phyloP scores from a whole-genome alignment of 2,797 vertebrate genomes.

The Gallinago solitaria region DNA sequence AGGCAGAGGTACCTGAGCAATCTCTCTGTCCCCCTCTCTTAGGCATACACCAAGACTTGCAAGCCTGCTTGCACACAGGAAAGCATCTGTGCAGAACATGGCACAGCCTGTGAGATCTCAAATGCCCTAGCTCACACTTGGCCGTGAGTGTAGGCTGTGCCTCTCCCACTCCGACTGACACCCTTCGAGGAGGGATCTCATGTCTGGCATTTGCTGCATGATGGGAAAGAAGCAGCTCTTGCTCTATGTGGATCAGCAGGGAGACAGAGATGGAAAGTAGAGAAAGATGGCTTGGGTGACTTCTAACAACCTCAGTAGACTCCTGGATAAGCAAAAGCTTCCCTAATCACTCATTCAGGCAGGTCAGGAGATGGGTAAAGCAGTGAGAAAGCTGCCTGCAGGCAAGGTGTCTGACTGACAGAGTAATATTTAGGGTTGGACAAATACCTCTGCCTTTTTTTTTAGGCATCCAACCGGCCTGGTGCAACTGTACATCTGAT shows the following conservation, averaged over 20 bases:
- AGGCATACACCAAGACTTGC: background rate
- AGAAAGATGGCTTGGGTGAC: background rate
- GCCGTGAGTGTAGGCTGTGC: fast-evolving
- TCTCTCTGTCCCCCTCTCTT: background rate
- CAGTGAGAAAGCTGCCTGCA: background rate
- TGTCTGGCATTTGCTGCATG: fast-evolving
- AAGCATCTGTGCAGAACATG: background rate
- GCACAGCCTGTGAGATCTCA: background rate
- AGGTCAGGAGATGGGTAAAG: background rate
- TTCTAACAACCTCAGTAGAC: background rate
- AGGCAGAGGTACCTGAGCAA: fast-evolving
- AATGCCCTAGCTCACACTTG: background rate
- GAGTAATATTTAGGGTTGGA: background rate
- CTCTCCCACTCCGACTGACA: background rate
- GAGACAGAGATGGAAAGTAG: background rate
- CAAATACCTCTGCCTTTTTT: background rate
- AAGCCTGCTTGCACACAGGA: no score
- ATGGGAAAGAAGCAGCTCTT: background rate
- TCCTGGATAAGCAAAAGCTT: background rate
- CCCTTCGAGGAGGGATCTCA: background rate
- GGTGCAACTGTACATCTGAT: background rate
- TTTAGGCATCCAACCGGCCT: background rate
- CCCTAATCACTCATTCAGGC: background rate
- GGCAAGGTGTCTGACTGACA: background rate
- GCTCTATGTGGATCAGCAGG: background rate